Evolutionary conservation across 1,140 invertebrate species (phyloP).

Genomic region (Formica selysi): DNA sequence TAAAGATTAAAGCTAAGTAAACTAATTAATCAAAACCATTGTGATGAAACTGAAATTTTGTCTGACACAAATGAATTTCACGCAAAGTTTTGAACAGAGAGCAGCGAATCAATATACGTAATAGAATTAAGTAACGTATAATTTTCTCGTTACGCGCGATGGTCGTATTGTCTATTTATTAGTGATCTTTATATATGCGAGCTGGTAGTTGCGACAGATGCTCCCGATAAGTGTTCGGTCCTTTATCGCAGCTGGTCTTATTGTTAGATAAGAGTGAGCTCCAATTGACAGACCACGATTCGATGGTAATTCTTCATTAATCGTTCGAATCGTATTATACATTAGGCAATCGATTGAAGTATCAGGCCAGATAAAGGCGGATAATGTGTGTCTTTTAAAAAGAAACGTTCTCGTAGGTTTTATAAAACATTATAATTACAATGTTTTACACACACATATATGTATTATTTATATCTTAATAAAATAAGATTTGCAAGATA

Average conservation of each 20-base stretch:
- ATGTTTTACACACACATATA: neutral
- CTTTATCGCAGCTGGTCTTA: constrained; percentile 64
- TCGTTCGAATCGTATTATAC: neutral
- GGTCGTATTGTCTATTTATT: constrained; percentile 31
- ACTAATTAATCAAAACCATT: constrained; percentile 8
- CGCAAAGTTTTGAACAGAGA: neutral
- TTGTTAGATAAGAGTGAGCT: constrained; percentile 62
- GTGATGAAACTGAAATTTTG: constrained; percentile 28
- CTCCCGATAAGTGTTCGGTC: constrained; percentile 29
- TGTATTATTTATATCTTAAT: neutral
- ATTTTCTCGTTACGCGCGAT: constrained; percentile 6
- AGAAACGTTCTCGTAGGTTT: neutral
- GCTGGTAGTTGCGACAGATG: constrained; percentile 19
- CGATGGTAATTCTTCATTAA: constrained; percentile 62
- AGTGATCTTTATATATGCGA: constrained; percentile 29
- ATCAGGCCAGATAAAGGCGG: constrained; percentile 17
- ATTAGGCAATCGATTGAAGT: constrained; percentile 8
- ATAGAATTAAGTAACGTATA: neutral
- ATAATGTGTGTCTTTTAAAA: neutral
- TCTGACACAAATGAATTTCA: constrained; percentile 59
- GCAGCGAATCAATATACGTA: constrained; percentile 35
- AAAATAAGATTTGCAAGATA: neutral
- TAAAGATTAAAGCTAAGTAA: neutral
- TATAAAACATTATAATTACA: neutral
- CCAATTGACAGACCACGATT: constrained; percentile 47